Percentiles rank a stretch among this genome's conserved stretches.
These are phyloP conservation scores for Lepidochrysops patricia DNA, from an alignment of 2,888 invertebrate species.

Conservation along the genomic window DNA sequence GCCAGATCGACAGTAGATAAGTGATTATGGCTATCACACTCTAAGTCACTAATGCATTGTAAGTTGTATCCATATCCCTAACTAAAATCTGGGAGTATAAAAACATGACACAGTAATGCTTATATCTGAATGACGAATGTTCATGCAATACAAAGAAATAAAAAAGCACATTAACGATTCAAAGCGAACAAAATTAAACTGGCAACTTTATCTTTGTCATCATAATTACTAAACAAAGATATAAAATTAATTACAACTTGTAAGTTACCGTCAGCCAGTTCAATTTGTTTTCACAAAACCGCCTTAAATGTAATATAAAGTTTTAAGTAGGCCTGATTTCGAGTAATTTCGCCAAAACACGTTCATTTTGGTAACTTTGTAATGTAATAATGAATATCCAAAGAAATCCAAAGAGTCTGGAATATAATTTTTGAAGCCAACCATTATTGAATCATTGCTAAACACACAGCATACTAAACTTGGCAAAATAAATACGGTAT, in stretches of 20 bases:
- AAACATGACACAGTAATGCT: no score
- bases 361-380: neutral
- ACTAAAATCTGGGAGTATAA: no score
- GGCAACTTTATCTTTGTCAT: neutral
- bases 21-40: no score
- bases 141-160: neutral
- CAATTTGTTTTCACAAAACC: neutral
- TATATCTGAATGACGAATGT: no score
- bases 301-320: neutral
- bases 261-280: neutral
- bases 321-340: neutral
- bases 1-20: no score
- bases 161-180: neutral
- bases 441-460: neutral
- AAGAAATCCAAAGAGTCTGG: no score
- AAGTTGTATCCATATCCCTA: no score
- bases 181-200: neutral
- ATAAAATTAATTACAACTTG: slow-evolving; percentile 2
- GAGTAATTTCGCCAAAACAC: neutral
- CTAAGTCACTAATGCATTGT: no score
- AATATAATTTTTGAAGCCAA: no score
- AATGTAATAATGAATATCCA: neutral
- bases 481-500: slow-evolving; percentile 2
- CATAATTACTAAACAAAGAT: neutral
- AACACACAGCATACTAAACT: neutral